phyloP scores from a whole-genome alignment of 2,797 vertebrate genomes.

The Mormyrops boulengeri region DNA sequence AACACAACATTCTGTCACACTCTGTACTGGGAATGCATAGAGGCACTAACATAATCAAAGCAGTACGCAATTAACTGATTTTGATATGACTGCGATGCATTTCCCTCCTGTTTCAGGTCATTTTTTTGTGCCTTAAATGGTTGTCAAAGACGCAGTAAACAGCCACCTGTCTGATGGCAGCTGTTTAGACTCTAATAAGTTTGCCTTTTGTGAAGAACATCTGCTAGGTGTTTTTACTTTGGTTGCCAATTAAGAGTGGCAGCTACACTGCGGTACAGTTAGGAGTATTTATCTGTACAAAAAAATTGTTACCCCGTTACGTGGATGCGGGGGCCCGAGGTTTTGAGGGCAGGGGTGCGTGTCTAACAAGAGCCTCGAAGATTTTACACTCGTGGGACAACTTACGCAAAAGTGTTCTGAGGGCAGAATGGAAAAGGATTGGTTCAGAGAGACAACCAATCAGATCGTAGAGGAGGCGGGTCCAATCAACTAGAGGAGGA shows the following conservation, averaged over 20 bases:
- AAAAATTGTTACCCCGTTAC: not conserved
- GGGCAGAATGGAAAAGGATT: no score
- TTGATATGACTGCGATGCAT: conserved; percentile 15
- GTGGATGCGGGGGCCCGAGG: not conserved
- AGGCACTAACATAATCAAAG: conserved; percentile 31
- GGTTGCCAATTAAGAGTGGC: not conserved
- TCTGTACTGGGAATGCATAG: not conserved
- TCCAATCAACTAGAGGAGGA: no score
- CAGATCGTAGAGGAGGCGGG: no score
- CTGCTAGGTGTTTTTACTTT: conserved; percentile 21
- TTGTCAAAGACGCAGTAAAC: conserved; percentile 33
- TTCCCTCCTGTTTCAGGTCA: not conserved
- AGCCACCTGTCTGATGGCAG: conserved; percentile 37
- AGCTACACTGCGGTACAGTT: not conserved
- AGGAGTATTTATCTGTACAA: not conserved
- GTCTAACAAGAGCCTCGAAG: not conserved
- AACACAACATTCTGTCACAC: not conserved
- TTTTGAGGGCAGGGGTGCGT: not conserved
- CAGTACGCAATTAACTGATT: not conserved
- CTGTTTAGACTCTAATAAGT: conserved; percentile 25
- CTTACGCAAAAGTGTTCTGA: not conserved
- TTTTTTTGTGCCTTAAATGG: conserved; percentile 31
- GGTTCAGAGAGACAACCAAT: no score
- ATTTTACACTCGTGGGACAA: not conserved
- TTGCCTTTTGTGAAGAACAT: conserved; percentile 30